Evolutionary conservation across 2,113 vertebrate genomes (phyloP).

Genomic region (Actenoides lindsayi): DNA sequence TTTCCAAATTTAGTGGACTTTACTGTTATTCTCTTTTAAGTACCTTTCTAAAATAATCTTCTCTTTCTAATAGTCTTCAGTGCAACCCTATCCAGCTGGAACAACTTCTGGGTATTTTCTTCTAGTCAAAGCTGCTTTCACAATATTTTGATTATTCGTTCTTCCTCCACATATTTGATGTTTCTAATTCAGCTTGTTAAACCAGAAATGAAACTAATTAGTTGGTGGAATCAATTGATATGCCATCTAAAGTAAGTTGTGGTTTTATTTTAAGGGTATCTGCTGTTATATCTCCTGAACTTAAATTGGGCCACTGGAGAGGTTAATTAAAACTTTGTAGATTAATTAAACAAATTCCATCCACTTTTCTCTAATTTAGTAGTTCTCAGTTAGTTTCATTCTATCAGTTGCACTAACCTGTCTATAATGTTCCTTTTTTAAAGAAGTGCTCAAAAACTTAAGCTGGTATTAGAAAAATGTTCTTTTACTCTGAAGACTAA

Average conservation of each 20-base stretch:
- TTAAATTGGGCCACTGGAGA: conserved; percentile 43
- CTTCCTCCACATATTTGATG: background rate
- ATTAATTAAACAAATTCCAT: conserved; percentile 64
- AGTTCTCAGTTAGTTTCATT: conserved; percentile 38
- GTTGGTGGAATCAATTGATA: conserved; percentile 4
- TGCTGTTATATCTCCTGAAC: conserved; percentile 34
- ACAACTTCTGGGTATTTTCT: background rate
- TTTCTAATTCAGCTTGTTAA: conserved; percentile 44
- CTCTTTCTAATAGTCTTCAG: background rate
- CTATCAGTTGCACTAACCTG: conserved; percentile 10
- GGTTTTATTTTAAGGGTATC: conserved; percentile 46
- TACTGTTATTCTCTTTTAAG: background rate
- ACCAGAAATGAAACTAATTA: conserved; percentile 47
- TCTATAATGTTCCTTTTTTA: background rate
- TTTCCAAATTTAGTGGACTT: background rate
- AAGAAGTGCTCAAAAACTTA: background rate
- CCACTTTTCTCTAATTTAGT: conserved; percentile 54
- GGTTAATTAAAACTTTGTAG: conserved; percentile 66
- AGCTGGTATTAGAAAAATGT: background rate
- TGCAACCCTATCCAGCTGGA: background rate
- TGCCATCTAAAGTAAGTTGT: conserved; percentile 39
- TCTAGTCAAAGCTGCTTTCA: conserved; percentile 26
- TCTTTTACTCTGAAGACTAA: background rate
- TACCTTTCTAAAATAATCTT: background rate
- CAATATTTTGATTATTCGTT: conserved; percentile 43